Evolutionary conservation across 2,113 vertebrate genomes (phyloP), one percentile per base, ranked within the genome.

Genomic region (Podilymbus podiceps): DNA sequence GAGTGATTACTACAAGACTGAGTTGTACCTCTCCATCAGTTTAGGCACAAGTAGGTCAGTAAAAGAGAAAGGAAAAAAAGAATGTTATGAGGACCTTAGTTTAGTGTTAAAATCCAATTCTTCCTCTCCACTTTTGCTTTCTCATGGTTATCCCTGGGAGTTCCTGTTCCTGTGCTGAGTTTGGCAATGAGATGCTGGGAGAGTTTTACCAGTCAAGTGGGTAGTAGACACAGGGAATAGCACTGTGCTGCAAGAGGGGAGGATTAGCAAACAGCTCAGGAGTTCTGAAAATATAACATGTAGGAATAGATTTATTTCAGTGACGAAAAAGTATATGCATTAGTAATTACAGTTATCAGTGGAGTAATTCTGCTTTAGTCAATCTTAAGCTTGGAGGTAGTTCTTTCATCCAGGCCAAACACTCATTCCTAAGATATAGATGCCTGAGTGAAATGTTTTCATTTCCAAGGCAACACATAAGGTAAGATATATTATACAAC

Each of bases 281-380:
- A 67, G 79, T 64, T 75, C 12, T 72, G 58, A 58, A 72, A 79
- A 56, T 55, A 68, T 83, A 76, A 52, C 1, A 11, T 20, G 5
- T 44, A 30, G 7, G 20, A 6, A 55, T 33, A 7, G 23, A 15
- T 40, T 88, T 73, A 28, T 12, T 59, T n/a, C 5, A 21, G 33
- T 44, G 31, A 56, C 9, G 22, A 31, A 64, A 83, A 60, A 5
- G 1, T n/a, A 1, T 27, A 14, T 2, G 40, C 0, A 7, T 25
- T 40, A 58, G 33, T 46, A 56, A 68, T 55, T 68, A 5, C 52
- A 42, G 44, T 47, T 1, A 53, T n/a, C 30, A 77, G 2, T 18
- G 35, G 4, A 71, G 2, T 2, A 58, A 21, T 64, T 89, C 16
- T 79, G 9, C 5, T 79, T 82, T 44, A 44, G 15, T 35, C 5